Evolutionary conservation across 2,797 vertebrate genomes (phyloP).

Genomic region (Smutsia temminckii): DNA sequence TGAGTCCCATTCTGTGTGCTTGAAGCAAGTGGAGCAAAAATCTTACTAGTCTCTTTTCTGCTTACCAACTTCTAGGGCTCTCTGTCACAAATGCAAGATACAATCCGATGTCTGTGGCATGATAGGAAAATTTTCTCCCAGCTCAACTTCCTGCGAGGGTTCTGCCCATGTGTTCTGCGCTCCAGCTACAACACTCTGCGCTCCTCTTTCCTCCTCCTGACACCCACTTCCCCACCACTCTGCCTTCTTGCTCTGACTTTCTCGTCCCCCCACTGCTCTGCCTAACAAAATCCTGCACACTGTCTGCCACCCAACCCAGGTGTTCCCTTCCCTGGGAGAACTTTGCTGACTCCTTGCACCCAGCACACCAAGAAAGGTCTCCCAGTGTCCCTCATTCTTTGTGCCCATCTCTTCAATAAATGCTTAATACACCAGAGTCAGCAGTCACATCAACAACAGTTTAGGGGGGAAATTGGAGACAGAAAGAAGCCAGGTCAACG

Average conservation of each 20-base stretch:
- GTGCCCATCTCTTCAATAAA: not conserved
- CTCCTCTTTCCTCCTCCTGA: not conserved
- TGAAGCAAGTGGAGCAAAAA: not conserved
- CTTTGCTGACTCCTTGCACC: not conserved
- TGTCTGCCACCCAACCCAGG: not conserved
- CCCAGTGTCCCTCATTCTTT: not conserved
- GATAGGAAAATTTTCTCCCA: not conserved
- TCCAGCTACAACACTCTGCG: not conserved
- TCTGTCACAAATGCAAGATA: not conserved
- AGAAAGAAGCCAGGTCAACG: not conserved
- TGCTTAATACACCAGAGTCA: not conserved
- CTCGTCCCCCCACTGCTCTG: not conserved
- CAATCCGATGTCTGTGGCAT: not conserved
- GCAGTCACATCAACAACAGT: not conserved
- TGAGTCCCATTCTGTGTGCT: not conserved
- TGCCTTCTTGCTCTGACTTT: not conserved
- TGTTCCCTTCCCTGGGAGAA: not conserved
- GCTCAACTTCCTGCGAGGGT: not conserved
- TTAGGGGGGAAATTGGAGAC: not conserved
- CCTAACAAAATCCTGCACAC: not conserved
- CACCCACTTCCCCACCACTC: not conserved
- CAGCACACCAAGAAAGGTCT: not conserved
- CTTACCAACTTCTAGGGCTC: not conserved
- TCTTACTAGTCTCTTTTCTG: not conserved
- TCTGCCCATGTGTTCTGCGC: not conserved